A percentile compares a stretch with the other conserved stretches of the same genome.
Conservation (phyloP, 1,140 invertebrate species). For the Heterodera schachtii region DNA sequence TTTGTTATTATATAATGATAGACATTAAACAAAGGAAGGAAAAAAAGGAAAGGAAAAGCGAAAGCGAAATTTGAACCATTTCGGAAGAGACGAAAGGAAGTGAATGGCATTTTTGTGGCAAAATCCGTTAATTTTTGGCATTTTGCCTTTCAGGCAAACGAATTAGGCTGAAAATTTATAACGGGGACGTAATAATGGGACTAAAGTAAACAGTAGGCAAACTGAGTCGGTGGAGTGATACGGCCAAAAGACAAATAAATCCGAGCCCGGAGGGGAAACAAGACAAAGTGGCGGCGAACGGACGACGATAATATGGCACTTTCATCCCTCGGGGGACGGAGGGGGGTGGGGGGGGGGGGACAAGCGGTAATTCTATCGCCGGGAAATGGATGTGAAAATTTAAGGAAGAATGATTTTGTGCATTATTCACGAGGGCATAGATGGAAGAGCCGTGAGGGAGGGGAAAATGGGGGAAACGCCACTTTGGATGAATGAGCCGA, state of each 20-base stretch:
- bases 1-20: neutral
- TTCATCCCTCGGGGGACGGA: neutral
- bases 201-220: neutral
- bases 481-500: neutral
- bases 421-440: neutral
- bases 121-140: no score
- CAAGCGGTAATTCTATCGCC: neutral
- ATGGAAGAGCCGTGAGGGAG: neutral
- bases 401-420: conserved; percentile 3
- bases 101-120: no score
- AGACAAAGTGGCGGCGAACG: neutral
- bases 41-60: no score
- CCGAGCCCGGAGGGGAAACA: neutral
- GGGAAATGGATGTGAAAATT: conserved; percentile 2
- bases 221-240: neutral
- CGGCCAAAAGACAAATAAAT: neutral
- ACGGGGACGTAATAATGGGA: neutral
- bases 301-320: neutral
- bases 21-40: neutral
- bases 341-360: neutral
- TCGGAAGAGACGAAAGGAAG: neutral
- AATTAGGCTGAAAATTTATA: no score
- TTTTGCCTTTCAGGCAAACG: no score
- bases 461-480: neutral
- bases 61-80: no score